Base-by-base conservation (phyloP, 2,888 invertebrate species). In the Merodon equestris region DNA sequence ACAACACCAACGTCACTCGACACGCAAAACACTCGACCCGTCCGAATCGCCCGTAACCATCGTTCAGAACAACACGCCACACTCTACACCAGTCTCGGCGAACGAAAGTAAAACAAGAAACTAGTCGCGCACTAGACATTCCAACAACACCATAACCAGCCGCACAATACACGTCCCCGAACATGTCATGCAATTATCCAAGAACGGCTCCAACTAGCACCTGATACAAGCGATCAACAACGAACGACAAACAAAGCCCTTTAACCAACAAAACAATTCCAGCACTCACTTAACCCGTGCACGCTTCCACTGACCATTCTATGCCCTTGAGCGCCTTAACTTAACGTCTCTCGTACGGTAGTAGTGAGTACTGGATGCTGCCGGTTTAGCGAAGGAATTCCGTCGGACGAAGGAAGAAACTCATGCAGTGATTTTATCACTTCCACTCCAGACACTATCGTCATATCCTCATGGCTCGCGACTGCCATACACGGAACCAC, bases 361-460 rank as follows among this genome's bases (percentile, higher is more conserved):
- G n/a, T n/a, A n/a, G n/a, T n/a, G n/a, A n/a, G n/a, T n/a, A n/a
- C n/a, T n/a, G n/a, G n/a, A n/a, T 27, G 27, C 7, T 27, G 27
- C 27, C 27, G 7, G 3, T 27, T 27, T 7, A 7, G 7, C 27
- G 27, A 27, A 27, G 27, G 27, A 27, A 27, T 27, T 27, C 7
- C 27, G 2, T 27, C 27, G 27, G 27, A 27, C 27, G 3, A 27
- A 27, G 7, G 27, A 27, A 27, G 45, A 40, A 64, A 79, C 74
- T 74, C 74, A 79, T 74, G 79, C 74, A 74, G 68, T 74, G 79
- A 79, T 79, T 79, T 79, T 79, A 79, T 79, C 79, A 79, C 77
- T 73, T 68, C 61, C 58, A 79, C 63, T 51, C 36, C 38, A 54
- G 60, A 75, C 61, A 68, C 74, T 53, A 64, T 64, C 27, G 27